Conservation (phyloP, 2,113 vertebrate genomes). For the Sigmodon hispidus region DNA sequence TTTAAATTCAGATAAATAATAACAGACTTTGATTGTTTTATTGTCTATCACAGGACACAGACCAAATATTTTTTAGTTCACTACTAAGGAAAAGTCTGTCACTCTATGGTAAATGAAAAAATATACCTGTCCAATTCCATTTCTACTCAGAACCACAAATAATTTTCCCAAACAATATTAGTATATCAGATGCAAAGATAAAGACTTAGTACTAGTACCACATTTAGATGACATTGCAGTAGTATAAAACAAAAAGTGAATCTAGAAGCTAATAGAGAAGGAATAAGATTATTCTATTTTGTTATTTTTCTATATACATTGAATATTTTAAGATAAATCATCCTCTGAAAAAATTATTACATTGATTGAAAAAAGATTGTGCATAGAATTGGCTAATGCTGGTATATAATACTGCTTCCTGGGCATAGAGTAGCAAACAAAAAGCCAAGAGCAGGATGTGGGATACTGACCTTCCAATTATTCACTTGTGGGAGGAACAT, state of each 20-base stretch:
- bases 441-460: background rate
- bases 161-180: constrained; percentile 51
- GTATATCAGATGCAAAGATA: constrained; percentile 60
- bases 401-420: background rate
- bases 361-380: background rate
- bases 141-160: constrained; percentile 55
- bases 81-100: background rate
- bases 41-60: background rate
- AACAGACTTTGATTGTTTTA: constrained; percentile 22
- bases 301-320: background rate
- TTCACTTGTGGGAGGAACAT: too few species aligned
- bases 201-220: background rate
- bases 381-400: background rate
- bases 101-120: constrained; percentile 43
- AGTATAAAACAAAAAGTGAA: background rate
- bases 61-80: constrained; percentile 52
- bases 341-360: background rate
- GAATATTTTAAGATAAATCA: background rate
- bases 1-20: constrained; percentile 65
- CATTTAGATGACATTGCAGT: constrained; percentile 46
- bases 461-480: background rate
- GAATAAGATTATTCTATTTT: background rate
- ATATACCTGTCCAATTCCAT: constrained; percentile 5
- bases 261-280: background rate
- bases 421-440: background rate